Conservation (phyloP, 1,140 invertebrate genomes). For the Phocides pigmalion region DNA sequence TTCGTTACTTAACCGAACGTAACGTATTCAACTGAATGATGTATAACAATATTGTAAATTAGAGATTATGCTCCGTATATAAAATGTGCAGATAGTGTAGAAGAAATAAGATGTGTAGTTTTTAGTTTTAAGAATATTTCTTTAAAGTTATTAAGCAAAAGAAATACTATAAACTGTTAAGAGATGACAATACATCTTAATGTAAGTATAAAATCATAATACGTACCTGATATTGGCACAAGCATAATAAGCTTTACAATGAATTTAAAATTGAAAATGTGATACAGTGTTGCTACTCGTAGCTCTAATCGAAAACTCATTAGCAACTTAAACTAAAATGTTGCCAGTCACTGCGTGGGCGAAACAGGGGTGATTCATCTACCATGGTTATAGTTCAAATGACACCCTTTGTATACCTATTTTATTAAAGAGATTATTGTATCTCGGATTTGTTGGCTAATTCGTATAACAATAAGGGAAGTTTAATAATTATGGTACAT, state of each 20-base stretch:
- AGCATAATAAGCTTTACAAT: neutral
- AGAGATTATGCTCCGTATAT: too few species aligned
- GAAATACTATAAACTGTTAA: too few species aligned
- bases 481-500: constrained; percentile 1
- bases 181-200: too few species aligned
- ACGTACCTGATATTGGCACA: too few species aligned
- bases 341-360: constrained; percentile 31
- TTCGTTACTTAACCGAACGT: too few species aligned
- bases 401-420: neutral
- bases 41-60: too few species aligned
- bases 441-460: constrained; percentile 4
- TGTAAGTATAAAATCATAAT: too few species aligned
- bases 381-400: neutral
- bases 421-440: neutral
- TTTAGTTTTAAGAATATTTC: too few species aligned
- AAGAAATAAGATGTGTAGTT: too few species aligned
- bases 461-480: constrained; percentile 1
- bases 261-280: neutral
- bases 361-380: constrained; percentile 18
- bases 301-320: constrained; percentile 26
- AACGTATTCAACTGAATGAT: too few species aligned
- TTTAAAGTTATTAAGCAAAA: too few species aligned
- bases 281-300: neutral
- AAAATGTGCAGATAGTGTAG: too few species aligned
- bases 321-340: constrained; percentile 34